These are phyloP conservation scores for Pseudocheirus occidentalis DNA, from an alignment of 2,797 vertebrate species.

Conservation along the genomic window DNA sequence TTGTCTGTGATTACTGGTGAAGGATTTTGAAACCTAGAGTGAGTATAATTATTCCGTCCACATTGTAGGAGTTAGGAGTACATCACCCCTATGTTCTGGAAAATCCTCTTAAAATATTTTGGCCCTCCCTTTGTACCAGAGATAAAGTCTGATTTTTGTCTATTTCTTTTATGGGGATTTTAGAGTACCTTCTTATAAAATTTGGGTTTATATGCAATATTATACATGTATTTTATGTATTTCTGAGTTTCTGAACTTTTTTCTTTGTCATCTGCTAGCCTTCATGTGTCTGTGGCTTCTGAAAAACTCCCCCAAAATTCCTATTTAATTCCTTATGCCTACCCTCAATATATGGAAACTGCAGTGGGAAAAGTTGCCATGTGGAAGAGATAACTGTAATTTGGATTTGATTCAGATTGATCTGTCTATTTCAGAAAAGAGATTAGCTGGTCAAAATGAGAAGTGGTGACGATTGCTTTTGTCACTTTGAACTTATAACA, in stretches of 20 bases:
- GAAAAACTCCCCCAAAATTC: not conserved
- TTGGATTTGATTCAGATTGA: not conserved
- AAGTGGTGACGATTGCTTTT: not conserved
- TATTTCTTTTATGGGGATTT: not conserved
- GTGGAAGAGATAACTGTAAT: not conserved
- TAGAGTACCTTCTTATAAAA: not conserved
- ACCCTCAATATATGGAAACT: not conserved
- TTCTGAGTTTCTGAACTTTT: not conserved
- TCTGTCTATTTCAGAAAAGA: not conserved
- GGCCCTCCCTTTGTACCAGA: not conserved
- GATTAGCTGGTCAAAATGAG: not conserved
- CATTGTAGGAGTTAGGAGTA: not conserved
- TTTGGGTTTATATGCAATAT: not conserved
- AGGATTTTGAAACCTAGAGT: slow-evolving; percentile 39
- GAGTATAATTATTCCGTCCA: not conserved
- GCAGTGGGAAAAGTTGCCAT: not conserved
- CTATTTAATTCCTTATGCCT: not conserved
- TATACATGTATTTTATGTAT: not conserved
- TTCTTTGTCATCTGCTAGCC: not conserved
- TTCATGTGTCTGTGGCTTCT: not conserved
- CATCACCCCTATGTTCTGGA: not conserved
- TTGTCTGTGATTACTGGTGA: not conserved
- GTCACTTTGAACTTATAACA: not conserved
- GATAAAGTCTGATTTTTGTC: not conserved
- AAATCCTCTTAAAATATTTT: not conserved